Evolutionary conservation across 1,140 invertebrate species (phyloP).

Genomic region (Apocrypta bakeri): DNA sequence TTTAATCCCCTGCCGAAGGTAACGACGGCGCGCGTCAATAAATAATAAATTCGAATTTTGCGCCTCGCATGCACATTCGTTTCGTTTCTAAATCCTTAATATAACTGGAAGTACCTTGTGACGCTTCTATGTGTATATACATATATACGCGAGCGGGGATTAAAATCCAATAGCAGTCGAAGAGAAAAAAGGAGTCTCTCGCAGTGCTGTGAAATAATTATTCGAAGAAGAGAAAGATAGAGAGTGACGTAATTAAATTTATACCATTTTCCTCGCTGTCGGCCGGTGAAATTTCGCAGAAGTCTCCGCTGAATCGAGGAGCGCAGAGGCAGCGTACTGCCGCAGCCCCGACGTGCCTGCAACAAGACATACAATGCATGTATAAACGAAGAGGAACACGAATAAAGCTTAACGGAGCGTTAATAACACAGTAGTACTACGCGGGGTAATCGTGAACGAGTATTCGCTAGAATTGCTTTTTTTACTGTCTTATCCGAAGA

Average conservation of each 20-base stretch:
- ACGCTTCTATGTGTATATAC: not conserved
- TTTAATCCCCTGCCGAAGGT: not conserved
- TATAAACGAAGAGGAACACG: not conserved
- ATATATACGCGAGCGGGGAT: not conserved
- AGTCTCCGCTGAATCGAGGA: conserved; percentile 78
- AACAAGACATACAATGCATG: conserved; percentile 55
- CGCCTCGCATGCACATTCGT: too few species aligned
- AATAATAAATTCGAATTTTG: not conserved
- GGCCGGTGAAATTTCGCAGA: conserved; percentile 79
- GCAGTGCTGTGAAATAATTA: not conserved
- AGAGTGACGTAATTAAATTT: conserved; percentile 5
- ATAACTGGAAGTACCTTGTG: too few species aligned
- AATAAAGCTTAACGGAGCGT: conserved; percentile 24
- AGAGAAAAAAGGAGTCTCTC: not conserved
- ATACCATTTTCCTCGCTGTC: conserved; percentile 66
- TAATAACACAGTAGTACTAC: conserved; percentile 6
- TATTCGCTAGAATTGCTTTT: too few species aligned
- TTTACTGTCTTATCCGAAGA: too few species aligned
- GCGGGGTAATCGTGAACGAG: not conserved
- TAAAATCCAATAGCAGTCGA: conserved; percentile 1
- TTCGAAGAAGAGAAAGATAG: not conserved
- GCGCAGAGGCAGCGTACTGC: conserved; percentile 81
- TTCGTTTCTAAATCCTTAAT: too few species aligned
- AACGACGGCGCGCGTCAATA: too few species aligned
- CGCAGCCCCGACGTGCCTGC: conserved; percentile 82